A percentile compares a stretch with the other conserved stretches of the same genome.
Conservation (phyloP, 2,888 invertebrate genomes). For the Pandemis heparana region DNA sequence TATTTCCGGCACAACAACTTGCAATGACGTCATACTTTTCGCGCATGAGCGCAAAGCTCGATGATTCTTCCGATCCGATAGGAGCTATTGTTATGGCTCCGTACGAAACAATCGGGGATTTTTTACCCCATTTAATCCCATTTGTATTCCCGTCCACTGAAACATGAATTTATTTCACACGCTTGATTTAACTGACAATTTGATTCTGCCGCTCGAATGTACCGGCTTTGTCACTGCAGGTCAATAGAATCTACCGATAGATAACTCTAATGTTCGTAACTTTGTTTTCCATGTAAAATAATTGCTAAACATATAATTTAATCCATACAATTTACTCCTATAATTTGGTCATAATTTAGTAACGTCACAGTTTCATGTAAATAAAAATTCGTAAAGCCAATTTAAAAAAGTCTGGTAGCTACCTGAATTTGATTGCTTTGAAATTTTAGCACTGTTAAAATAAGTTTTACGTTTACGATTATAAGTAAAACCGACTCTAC, state of each 20-base stretch:
- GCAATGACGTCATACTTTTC: conserved; percentile 77
- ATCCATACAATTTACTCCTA: too few relatives aligned
- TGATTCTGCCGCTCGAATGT: conserved; percentile 40
- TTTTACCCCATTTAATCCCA: conserved; percentile 64
- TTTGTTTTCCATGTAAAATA: too few relatives aligned
- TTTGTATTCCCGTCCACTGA: conserved; percentile 50
- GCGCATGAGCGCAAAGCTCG: conserved; percentile 70
- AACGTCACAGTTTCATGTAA: too few relatives aligned
- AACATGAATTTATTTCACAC: conserved; percentile 51
- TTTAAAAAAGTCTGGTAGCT: too few relatives aligned
- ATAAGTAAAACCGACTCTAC: too few relatives aligned
- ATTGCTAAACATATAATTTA: too few relatives aligned
- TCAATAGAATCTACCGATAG: background rate
- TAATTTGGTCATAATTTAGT: too few relatives aligned
- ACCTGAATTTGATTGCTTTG: too few relatives aligned
- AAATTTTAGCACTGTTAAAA: too few relatives aligned
- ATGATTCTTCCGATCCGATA: conserved; percentile 82
- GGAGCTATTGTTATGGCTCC: conserved; percentile 69
- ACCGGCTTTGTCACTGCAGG: conserved; percentile 32
- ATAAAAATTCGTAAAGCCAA: too few relatives aligned
- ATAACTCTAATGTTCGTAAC: background rate
- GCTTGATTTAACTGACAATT: conserved; percentile 43
- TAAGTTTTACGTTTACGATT: too few relatives aligned
- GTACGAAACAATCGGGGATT: conserved; percentile 66
- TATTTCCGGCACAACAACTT: conserved; percentile 71